Evolutionary conservation across 2,888 invertebrate species (phyloP).

Genomic region (Limnephilus rhombicus): DNA sequence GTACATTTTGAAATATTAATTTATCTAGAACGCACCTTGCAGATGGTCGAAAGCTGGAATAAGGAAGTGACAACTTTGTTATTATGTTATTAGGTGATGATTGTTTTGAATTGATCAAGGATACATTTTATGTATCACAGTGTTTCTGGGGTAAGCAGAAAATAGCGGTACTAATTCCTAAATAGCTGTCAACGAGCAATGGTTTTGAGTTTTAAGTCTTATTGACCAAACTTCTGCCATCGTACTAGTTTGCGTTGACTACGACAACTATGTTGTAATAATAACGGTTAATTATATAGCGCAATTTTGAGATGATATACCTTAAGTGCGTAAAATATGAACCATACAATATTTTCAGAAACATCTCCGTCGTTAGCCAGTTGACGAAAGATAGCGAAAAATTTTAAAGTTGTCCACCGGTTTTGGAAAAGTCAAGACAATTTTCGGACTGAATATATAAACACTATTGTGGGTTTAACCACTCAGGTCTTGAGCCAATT

Average conservation of each 20-base stretch:
- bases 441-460: too few relatives aligned
- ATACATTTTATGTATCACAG: neutral
- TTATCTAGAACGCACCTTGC: neutral
- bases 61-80: neutral
- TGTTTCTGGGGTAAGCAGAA: neutral
- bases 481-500: too few relatives aligned
- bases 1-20: neutral
- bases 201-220: neutral
- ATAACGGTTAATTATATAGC: too few relatives aligned
- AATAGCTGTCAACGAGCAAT: neutral
- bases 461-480: too few relatives aligned
- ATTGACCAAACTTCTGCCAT: neutral
- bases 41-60: neutral
- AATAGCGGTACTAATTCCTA: neutral
- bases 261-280: neutral
- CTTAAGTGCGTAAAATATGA: too few relatives aligned
- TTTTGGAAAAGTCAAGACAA: too few relatives aligned
- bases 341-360: too few relatives aligned
- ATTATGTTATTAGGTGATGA: neutral
- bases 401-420: too few relatives aligned
- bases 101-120: neutral
- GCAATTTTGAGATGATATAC: too few relatives aligned
- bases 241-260: neutral
- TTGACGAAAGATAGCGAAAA: too few relatives aligned
- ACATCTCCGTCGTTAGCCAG: too few relatives aligned